Conservation (phyloP, 2,113 vertebrate genomes). For the Malaclemys terrapin region DNA sequence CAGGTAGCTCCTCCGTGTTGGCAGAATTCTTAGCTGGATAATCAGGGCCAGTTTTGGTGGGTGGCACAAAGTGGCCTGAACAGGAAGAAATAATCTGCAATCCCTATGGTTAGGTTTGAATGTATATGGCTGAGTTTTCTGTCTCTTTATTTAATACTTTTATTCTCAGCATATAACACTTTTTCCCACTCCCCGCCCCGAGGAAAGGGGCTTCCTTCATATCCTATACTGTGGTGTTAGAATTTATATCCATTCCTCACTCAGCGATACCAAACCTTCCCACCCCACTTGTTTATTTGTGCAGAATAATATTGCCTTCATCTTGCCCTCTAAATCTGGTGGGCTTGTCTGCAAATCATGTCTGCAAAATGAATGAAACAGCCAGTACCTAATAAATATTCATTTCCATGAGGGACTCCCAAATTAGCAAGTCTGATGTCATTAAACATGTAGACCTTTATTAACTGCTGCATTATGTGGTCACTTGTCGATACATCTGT, state of each 20-base stretch:
- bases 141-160: background rate
- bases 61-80: background rate
- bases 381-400: constrained; percentile 24
- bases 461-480: background rate
- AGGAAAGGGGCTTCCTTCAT: background rate
- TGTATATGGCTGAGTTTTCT: background rate
- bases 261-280: background rate
- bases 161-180: background rate
- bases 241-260: background rate
- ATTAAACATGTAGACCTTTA: background rate
- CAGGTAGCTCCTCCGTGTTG: background rate
- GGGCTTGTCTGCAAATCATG: constrained; percentile 21
- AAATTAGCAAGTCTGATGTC: background rate
- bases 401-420: background rate
- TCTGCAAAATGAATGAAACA: constrained; percentile 44
- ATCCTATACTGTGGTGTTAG: background rate
- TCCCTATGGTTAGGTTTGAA: background rate
- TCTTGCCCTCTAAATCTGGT: constrained; percentile 7
- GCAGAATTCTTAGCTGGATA: background rate
- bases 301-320: constrained; percentile 17
- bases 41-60: background rate
- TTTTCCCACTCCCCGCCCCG: too few relatives aligned
- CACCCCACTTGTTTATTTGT: background rate
- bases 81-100: background rate
- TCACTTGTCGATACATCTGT: background rate